Conservation (phyloP, 2,888 invertebrate genomes). For the Morpho deidamia region DNA sequence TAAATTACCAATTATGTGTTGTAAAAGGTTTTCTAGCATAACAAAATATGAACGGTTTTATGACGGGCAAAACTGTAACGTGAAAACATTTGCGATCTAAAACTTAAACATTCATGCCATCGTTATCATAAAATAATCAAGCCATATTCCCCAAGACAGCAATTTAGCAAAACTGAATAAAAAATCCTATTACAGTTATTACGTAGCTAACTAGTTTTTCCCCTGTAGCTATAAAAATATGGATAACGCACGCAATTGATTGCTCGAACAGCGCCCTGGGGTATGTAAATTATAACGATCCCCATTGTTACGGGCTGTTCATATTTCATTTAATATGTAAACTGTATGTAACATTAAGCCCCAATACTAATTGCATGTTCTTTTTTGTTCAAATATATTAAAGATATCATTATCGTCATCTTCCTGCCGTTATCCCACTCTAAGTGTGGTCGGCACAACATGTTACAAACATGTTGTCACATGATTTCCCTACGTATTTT, state of each 20-base stretch:
- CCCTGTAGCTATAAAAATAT: constrained; percentile 18
- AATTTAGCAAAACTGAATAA: constrained; percentile 17
- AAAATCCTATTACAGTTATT: constrained; percentile 18
- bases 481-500: no score
- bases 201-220: constrained; percentile 18
- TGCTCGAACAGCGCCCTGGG: constrained; percentile 13
- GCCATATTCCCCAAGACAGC: constrained; percentile 17
- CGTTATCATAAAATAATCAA: constrained; percentile 18
- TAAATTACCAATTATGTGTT: no score
- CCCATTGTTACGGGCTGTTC: constrained; percentile 5
- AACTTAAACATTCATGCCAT: constrained; percentile 4
- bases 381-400: no score
- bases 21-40: no score
- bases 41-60: no score
- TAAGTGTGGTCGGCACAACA: no score
- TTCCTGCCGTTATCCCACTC: no score
- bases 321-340: neutral
- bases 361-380: no score
- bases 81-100: neutral
- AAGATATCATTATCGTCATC: no score
- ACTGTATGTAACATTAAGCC: constrained; percentile 1
- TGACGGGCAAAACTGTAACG: no score
- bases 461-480: no score
- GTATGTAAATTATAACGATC: constrained; percentile 6
- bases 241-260: constrained; percentile 23